Evolutionary conservation across 2,113 vertebrate species (phyloP).

Genomic region (Hippocampus mohnikei): DNA sequence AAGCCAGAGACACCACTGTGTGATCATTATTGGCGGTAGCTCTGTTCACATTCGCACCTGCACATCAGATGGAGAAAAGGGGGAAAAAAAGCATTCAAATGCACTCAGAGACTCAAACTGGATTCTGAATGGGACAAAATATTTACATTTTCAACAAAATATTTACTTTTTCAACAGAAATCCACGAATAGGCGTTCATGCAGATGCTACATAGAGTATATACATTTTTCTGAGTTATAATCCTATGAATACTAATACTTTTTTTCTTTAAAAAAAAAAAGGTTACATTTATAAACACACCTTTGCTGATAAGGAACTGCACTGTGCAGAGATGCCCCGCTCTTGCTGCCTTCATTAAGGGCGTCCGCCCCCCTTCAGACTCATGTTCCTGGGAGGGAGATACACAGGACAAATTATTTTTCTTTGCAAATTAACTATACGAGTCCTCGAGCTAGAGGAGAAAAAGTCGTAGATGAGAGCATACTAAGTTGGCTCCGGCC

Average conservation of each 20-base stretch:
- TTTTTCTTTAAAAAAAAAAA: not conserved
- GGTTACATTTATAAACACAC: slow-evolving; percentile 35
- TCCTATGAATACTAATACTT: not conserved
- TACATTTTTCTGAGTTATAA: not conserved
- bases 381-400: slow-evolving; percentile 85
- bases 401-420: not conserved
- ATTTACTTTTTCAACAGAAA: not conserved
- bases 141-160: not conserved
- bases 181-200: not conserved
- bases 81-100: not conserved
- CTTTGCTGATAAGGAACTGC: slow-evolving; percentile 99
- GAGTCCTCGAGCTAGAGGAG: not conserved
- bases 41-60: slow-evolving; percentile 97
- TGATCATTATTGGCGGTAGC: slow-evolving; percentile 98
- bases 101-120: not conserved
- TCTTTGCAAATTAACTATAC: not conserved
- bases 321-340: slow-evolving; percentile 97
- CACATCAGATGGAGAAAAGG: slow-evolving; percentile 12
- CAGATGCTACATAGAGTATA: not conserved
- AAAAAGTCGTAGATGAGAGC: slow-evolving; percentile 6
- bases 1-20: slow-evolving; percentile 97
- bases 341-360: slow-evolving; percentile 96
- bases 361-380: slow-evolving; percentile 96
- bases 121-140: not conserved
- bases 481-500: slow-evolving; percentile 94